phyloP scores from a whole-genome alignment of 1,140 invertebrate genomes.

The Alviniconcha marisindica region DNA sequence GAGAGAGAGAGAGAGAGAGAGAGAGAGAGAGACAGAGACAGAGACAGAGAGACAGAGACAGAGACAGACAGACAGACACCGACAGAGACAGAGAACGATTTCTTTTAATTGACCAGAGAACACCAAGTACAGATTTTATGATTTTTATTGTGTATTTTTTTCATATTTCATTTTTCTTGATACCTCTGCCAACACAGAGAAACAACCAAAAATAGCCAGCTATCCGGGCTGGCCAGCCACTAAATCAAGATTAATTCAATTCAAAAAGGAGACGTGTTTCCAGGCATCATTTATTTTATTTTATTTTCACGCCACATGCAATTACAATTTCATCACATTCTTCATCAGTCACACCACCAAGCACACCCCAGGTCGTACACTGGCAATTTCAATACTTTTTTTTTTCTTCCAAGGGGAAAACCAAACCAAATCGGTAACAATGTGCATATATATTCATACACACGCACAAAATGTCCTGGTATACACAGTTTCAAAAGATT shows the following conservation, averaged over 20 bases:
- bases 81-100: not conserved
- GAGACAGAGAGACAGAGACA: not conserved
- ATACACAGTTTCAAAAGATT: too few species aligned
- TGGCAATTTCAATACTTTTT: too few species aligned
- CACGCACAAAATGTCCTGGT: too few species aligned
- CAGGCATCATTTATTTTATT: not conserved
- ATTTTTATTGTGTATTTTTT: conserved; percentile 9
- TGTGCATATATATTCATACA: too few species aligned
- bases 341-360: too few species aligned
- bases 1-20: conserved; percentile 2
- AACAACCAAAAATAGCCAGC: not conserved
- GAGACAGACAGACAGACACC: not conserved
- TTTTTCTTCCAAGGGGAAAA: too few species aligned
- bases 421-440: too few species aligned
- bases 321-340: too few species aligned
- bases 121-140: not conserved
- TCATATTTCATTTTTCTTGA: not conserved
- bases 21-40: conserved; percentile 7
- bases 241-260: not conserved
- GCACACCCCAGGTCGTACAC: too few species aligned
- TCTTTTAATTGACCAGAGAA: not conserved
- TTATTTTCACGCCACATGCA: too few species aligned
- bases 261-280: not conserved
- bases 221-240: not conserved
- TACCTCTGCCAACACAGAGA: conserved; percentile 17